Base-by-base conservation (phyloP, 1,140 invertebrate genomes). In the Habropoda laboriosa region DNA sequence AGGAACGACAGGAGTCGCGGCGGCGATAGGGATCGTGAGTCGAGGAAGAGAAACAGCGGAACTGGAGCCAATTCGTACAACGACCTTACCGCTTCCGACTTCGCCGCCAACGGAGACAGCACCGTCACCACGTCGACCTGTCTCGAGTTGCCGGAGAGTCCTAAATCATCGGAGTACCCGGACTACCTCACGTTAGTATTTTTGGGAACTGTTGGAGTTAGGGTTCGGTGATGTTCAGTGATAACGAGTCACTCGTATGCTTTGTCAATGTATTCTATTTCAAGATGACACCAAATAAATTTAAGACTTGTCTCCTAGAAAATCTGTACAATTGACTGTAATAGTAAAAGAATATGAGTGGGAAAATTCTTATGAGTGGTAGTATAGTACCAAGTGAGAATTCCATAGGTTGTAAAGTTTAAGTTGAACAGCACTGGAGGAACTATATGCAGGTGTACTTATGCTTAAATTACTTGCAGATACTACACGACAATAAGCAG, bases 401-500 rank as follows among this genome's bases (percentile, higher is more conserved):
- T n/a, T n/a, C n/a, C n/a, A n/a, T n/a, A n/a, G n/a, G n/a, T n/a
- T n/a, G n/a, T n/a, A n/a, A 7, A 18, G 6, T 1, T 30, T 16
- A 57, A 57, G 2, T n/a, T n/a, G 32, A 1, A 57, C 27, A 8
- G 16, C 8, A 57, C 27, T 0, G 13, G 16, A 27, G 1, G 27
- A 30, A 30, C 6, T 30, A 55, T 55, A 55, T 16, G 21, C 6
- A 3, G 32, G 42, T 71, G 2, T n/a, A 67, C 73, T 49, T 21
- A 58, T 13, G 27, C 2, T 32, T n/a, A 13, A 53, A 70, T 38
- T 49, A 1, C 58, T 76, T 82, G 91, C 92, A 98, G 97, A 87
- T 94, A 96, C 93, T 99, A 97, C 91, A 95, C 95, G 79, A 95
- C 94, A 82, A 98, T 99, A 88, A 95, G 92, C 80, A 95, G 93